Evolutionary conservation across 2,797 vertebrate genomes (phyloP), one percentile per base, ranked within the genome.

Genomic region (Erpetoichthys calabaricus): DNA sequence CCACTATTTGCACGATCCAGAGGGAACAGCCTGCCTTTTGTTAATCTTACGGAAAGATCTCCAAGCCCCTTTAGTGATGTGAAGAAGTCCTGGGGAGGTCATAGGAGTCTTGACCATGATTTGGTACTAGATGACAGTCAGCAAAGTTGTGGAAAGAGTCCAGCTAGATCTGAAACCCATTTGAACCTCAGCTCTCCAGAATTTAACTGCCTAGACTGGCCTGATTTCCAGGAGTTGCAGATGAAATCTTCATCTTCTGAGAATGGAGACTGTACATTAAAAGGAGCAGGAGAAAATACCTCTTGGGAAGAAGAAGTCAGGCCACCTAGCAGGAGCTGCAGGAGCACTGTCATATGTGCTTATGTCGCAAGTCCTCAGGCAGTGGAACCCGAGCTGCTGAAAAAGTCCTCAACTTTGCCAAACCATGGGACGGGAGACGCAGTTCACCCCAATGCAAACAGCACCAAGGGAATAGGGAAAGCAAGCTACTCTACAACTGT

Each of bases 401-500:
- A 51, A 43, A 55, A 53, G 3, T 8, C 47, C 7, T 25, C 25
- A 25, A 25, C 25, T 25, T 25, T 25, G 25, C 25, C 47, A 7
- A 49, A 7, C 47, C 47, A 5, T 49, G 7, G 47, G 7, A 7
- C n/a, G n/a, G 47, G 47, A 47, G 62, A 64, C 5, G 2, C 25
- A 25, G 25, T 25, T 4, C 8, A 25, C 7, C 53, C 53, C 41
- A 2, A 3, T 44, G 2, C 60, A 62, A 8, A 57, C 53, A 59
- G 65, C 5, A 62, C 63, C 51, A 53, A 56, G 49, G 65, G 69
- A n/a, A 69, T 54, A 43, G 74, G 72, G 62, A 82, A 67, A 63
- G 70, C 87, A 60, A 92, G 89, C 62, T 94, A 95, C 3, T 90
- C 91, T 61, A 95, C 91, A 64, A 92, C 90, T 0, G 89, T 95